Evolutionary conservation across 2,888 invertebrate species (phyloP), one percentile per base, ranked within the genome.

Genomic region (Ormyrus thymus): DNA sequence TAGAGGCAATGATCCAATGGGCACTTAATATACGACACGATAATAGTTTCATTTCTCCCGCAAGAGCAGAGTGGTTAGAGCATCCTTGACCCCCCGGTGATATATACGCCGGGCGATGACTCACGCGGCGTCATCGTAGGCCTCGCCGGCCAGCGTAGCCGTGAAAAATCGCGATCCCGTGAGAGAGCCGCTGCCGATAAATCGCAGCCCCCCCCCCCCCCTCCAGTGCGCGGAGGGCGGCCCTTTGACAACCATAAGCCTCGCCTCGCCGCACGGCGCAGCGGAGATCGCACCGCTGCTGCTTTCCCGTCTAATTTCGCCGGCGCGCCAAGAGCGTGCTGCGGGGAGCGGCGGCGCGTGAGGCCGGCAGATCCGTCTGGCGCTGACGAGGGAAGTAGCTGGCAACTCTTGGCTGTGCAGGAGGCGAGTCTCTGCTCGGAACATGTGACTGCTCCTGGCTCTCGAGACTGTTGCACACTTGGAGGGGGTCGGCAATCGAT

Each of bases 341-440:
- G n/a, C n/a, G n/a, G n/a, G 55, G 3, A 13, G 59, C 73, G 64
- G 61, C 45, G 69, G 65, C 79, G 86, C 86, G 86, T 85, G 86
- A 83, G 82, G 78, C 80, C 82, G 81, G 71, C 78, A 76, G 82
- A 83, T 84, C 80, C 82, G 84, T 83, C 83, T 84, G 84, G 82
- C 80, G 82, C 71, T 82, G 84, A 84, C 84, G 82, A 83, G 76
- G 77, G 77, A 29, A 29, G 29, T 29, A 29, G 29, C 29, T 29
- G 29, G 29, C 29, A 29, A 29, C 29, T 29, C 29, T 29, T 29
- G 29, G 29, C 29, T 29, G 29, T 29, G 29, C 29, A 29, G 29
- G 29, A 29, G 29, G 29, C 29, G 29, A 29, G 29, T 29, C 3
- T 3, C 29, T 29, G 29, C 29, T 29, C 29, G 29, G 29, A 29